phyloP scores from a whole-genome alignment of 1,140 invertebrate genomes.

The Temnothorax longispinosus region DNA sequence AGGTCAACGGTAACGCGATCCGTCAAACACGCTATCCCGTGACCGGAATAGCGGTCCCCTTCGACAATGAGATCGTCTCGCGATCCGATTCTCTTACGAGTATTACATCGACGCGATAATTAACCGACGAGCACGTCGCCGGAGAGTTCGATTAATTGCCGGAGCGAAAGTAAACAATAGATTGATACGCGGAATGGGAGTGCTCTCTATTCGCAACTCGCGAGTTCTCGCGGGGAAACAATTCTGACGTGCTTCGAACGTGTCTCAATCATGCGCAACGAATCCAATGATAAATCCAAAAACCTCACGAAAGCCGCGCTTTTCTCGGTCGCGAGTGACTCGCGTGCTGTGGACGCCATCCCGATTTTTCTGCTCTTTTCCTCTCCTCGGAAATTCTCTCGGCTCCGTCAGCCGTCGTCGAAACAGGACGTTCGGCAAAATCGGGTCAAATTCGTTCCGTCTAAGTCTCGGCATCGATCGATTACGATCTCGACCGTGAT shows the following conservation, averaged over 20 bases:
- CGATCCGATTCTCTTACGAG: not conserved
- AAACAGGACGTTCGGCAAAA: constrained; percentile 60
- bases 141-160: not conserved
- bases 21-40: constrained; percentile 29
- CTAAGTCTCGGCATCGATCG: constrained; percentile 55
- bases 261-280: not conserved
- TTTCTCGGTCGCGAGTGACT: not conserved
- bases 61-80: constrained; percentile 1
- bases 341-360: constrained; percentile 12
- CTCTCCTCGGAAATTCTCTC: not conserved
- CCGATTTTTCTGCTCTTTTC: not conserved
- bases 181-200: not conserved
- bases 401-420: not conserved
- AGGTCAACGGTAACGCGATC: constrained; percentile 26
- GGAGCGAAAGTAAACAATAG: not conserved
- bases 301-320: not conserved
- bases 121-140: not conserved
- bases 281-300: not conserved
- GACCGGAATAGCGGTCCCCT: constrained; percentile 28
- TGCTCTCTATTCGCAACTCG: not conserved
- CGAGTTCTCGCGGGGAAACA: not conserved
- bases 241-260: not conserved
- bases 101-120: not conserved
- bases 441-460: constrained; percentile 69
- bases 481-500: constrained; percentile 70